A percentile compares a stretch with the other conserved stretches of the same genome.
These are phyloP conservation scores for Taenioides sp. DNA, from an alignment of 2,797 vertebrate species.

Conservation along the genomic window DNA sequence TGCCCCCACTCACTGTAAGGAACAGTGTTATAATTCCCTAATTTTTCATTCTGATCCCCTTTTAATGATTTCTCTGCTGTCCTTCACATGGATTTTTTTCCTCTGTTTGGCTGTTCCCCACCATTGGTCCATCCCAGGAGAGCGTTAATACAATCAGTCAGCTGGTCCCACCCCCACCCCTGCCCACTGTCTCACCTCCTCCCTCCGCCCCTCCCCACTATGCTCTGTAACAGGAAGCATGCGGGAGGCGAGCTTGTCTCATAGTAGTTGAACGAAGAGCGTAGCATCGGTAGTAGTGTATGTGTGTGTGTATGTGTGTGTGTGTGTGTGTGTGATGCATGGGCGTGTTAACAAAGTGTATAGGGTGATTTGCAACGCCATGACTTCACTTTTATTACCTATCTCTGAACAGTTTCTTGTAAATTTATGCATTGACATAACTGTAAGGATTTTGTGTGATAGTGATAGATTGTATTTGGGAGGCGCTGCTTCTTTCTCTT, in stretches of 20 bases:
- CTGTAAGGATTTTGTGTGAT: conserved; percentile 41
- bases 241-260: conserved; percentile 74
- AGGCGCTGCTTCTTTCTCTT: conserved; percentile 60
- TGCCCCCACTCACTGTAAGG: not conserved
- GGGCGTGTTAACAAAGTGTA: conserved; percentile 20
- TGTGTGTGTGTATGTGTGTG: not conserved
- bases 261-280: conserved; percentile 76
- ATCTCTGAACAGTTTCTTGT: conserved; percentile 8
- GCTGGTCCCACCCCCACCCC: conserved; percentile 49
- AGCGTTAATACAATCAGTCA: conserved; percentile 59
- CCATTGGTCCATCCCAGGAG: conserved; percentile 46
- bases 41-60: not conserved
- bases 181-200: conserved; percentile 30
- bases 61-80: conserved; percentile 11
- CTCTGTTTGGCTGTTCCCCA: conserved; percentile 22
- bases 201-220: conserved; percentile 48
- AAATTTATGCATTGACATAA: conserved; percentile 38
- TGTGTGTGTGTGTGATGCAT: conserved; percentile 30
- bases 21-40: not conserved
- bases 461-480: conserved; percentile 29
- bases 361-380: conserved; percentile 31
- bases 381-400: conserved; percentile 20
- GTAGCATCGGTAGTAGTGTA: conserved; percentile 15
- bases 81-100: conserved; percentile 8
- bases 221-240: conserved; percentile 70